These are phyloP conservation scores for Lagria hirta DNA, from an alignment of 2,888 invertebrate genomes.

Conservation along the genomic window DNA sequence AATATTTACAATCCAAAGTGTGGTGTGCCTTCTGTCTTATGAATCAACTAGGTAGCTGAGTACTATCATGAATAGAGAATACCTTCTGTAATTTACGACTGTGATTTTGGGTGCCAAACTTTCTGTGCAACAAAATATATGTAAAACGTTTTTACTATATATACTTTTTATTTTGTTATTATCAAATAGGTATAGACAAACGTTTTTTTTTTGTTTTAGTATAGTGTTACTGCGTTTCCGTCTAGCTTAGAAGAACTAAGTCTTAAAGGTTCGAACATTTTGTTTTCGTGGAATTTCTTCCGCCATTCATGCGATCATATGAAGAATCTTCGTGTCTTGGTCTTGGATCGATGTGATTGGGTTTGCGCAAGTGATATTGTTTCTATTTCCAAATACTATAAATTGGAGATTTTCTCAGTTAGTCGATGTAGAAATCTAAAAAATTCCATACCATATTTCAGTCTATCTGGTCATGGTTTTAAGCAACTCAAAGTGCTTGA, in stretches of 20 bases:
- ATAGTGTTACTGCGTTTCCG: conserved; percentile 67
- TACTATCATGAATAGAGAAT: too few species aligned
- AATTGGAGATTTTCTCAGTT: conserved; percentile 63
- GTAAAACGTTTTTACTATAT: too few species aligned
- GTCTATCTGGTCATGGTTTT: conserved; percentile 73
- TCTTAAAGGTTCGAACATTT: conserved; percentile 54
- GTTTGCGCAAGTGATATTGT: conserved; percentile 72
- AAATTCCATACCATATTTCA: conserved; percentile 71
- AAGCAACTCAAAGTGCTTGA: conserved; percentile 55
- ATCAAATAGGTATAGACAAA: too few species aligned
- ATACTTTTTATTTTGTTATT: too few species aligned
- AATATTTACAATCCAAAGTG: too few species aligned
- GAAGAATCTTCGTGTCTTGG: conserved; percentile 57
- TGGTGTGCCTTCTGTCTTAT: too few species aligned
- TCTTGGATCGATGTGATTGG: conserved; percentile 74
- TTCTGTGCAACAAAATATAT: too few species aligned
- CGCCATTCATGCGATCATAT: conserved; percentile 31
- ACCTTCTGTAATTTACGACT: too few species aligned
- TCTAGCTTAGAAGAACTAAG: conserved; percentile 62
- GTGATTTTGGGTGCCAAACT: too few species aligned
- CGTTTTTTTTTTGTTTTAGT: conserved; percentile 53
- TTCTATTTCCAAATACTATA: conserved; percentile 69
- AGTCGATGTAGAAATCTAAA: conserved; percentile 66
- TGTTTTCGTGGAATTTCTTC: conserved; percentile 42
- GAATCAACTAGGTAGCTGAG: too few species aligned